Base-by-base conservation (phyloP, 2,888 invertebrate genomes). In the Dasypogon diadema region DNA sequence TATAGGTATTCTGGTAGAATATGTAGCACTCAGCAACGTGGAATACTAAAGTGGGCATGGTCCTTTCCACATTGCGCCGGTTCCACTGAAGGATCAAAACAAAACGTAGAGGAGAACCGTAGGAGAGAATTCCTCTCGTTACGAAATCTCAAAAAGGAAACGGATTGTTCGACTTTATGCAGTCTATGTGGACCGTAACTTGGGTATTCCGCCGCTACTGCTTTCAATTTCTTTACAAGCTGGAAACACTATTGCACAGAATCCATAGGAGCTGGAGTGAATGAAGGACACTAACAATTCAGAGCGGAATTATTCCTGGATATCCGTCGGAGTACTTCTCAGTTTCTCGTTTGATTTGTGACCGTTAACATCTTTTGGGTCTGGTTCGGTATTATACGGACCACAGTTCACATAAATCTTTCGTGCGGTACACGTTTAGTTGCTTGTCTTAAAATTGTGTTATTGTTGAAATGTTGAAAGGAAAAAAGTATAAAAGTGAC, bases 261-360 rank as follows among this genome's bases (percentile, higher is more conserved):
- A 51, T 65, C 65, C 14, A 46, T 22, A 26, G 60, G 37, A 58
- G 58, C 30, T 18, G 21, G 30, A 30, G 16, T 26, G 30, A 34
- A 58, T 42, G 63, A 42, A 63, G 63, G 63, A 63, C 30, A 63
- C 63, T 42, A 21, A 42, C 63, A 63, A 63, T 42, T 21, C n/a
- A 18, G 34, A 34, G 46, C 30, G 56, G 73, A 73, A 73, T 73
- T 26, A 37, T 46, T 58, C 46, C 56, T 58, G 56, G 24, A 56
- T 42, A 73, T 54, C 18, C 18, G 42, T 70, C 54, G 54, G 42
- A 54, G 42, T 54, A 70, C 54, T 70, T 55, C 73, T 77, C 75
- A 77, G 77, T 77, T 75, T 77, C 73, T 77, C 74, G 74, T 74
- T 26, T 65, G 65, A 68, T 54, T 75, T 74, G 74, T 34, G 74